These are phyloP conservation scores for Poicephalus meyeri DNA, from an alignment of 2,113 vertebrate species.

Conservation along the genomic window DNA sequence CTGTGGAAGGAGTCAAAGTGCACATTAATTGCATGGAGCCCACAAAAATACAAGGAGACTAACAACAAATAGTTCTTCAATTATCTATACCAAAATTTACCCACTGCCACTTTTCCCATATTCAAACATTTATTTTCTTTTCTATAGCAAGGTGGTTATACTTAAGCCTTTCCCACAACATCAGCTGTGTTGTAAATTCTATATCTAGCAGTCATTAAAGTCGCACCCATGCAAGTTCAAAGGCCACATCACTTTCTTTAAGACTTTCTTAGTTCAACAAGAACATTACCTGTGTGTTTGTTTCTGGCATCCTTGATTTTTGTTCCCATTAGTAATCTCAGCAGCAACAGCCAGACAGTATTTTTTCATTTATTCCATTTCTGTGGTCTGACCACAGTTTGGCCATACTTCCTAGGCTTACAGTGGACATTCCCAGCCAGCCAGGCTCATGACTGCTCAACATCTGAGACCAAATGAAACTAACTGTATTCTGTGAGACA, in stretches of 20 bases:
- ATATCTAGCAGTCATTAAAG: background rate
- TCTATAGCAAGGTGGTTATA: background rate
- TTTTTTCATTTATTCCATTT: background rate
- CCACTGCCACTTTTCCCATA: background rate
- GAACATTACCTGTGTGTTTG: background rate
- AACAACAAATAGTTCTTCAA: background rate
- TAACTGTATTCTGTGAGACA: background rate
- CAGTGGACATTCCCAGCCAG: background rate
- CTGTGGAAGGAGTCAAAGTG: constrained; percentile 68
- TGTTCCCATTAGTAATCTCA: background rate
- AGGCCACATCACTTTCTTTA: background rate
- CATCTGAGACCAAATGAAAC: background rate
- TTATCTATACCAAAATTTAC: background rate
- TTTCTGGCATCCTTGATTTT: background rate
- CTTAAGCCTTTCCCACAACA: background rate
- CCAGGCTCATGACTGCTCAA: background rate
- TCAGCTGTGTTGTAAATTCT: background rate
- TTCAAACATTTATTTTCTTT: background rate
- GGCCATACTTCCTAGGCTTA: background rate
- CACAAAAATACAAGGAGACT: background rate
- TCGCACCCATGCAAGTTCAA: background rate
- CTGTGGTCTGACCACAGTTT: background rate
- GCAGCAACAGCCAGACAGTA: background rate
- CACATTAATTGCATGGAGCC: background rate
- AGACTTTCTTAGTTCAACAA: background rate